These are phyloP conservation scores for Andricus grossulariae DNA, from an alignment of 1,140 invertebrate genomes.

Conservation along the genomic window DNA sequence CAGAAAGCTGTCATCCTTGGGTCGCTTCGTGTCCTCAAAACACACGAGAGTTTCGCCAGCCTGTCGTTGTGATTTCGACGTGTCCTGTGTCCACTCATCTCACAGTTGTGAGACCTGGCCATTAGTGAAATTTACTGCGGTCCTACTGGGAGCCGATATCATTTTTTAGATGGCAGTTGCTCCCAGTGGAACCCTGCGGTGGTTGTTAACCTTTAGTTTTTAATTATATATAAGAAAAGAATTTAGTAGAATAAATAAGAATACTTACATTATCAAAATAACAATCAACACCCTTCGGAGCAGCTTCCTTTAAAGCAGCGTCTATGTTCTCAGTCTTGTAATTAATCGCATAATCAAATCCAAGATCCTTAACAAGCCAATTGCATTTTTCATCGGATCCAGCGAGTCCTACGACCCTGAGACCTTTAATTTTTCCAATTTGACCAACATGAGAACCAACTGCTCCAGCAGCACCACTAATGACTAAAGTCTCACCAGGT, in stretches of 20 bases:
- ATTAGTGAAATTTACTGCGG: no score
- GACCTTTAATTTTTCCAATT: conserved; percentile 82
- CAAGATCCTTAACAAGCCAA: conserved; percentile 80
- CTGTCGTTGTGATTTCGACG: not conserved
- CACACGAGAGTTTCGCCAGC: not conserved
- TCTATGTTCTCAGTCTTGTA: conserved; percentile 80
- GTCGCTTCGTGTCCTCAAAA: no score
- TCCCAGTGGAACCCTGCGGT: no score
- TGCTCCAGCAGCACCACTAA: conserved; percentile 81
- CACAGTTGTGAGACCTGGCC: no score
- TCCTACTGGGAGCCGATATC: no score
- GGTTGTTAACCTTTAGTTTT: no score
- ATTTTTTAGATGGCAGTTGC: no score
- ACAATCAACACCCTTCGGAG: conserved; percentile 82
- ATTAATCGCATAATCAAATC: conserved; percentile 83
- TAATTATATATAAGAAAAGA: no score
- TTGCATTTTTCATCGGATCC: conserved; percentile 83
- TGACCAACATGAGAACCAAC: conserved; percentile 84
- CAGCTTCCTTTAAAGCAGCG: conserved; percentile 77
- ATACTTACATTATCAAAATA: conserved; percentile 84
- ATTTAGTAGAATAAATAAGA: conserved; percentile 12
- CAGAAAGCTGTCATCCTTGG: no score
- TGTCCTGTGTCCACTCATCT: no score
- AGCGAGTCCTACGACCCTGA: conserved; percentile 83
- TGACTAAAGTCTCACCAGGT: conserved; percentile 81